A percentile compares a stretch with the other conserved stretches of the same genome.
Evolutionary conservation across 1,140 invertebrate species (phyloP).

Genomic region (Chlorops oryzae): DNA sequence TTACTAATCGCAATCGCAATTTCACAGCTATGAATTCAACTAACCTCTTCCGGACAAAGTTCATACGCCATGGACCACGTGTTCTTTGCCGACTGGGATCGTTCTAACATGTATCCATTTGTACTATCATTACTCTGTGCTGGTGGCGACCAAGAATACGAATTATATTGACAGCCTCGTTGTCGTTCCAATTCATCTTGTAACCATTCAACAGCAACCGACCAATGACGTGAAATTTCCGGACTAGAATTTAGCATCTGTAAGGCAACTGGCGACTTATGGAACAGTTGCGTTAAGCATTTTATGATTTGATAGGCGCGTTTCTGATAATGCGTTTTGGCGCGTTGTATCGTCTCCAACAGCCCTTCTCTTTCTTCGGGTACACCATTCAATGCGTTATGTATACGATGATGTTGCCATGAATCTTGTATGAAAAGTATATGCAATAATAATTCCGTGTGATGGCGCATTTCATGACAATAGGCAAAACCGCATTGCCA

Average conservation of each 20-base stretch:
- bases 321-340: slow-evolving; percentile 93
- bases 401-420: slow-evolving; percentile 89
- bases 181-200: slow-evolving; percentile 84
- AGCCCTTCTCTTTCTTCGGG: slow-evolving; percentile 88
- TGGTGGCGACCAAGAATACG: slow-evolving; percentile 89
- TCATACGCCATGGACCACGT: slow-evolving; percentile 79
- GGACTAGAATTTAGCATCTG: slow-evolving; percentile 68
- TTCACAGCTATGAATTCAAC: too few relatives aligned
- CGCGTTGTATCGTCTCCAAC: slow-evolving; percentile 85
- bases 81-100: slow-evolving; percentile 87
- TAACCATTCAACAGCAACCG: slow-evolving; percentile 83
- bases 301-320: slow-evolving; percentile 96
- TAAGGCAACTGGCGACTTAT: slow-evolving; percentile 69
- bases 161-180: slow-evolving; percentile 58
- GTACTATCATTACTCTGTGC: slow-evolving; percentile 91
- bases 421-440: slow-evolving; percentile 89
- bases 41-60: slow-evolving; percentile 73
- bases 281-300: slow-evolving; percentile 85
- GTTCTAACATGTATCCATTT: slow-evolving; percentile 90
- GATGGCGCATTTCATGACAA: slow-evolving; percentile 87
- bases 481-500: slow-evolving; percentile 94
- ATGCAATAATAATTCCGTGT: slow-evolving; percentile 81
- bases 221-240: slow-evolving; percentile 81
- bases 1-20: too few relatives aligned
- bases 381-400: slow-evolving; percentile 85